Percentiles rank a stretch among this genome's conserved stretches.
Evolutionary conservation across 2,888 invertebrate species (phyloP).

Genomic region (Hypolimnas misippus): DNA sequence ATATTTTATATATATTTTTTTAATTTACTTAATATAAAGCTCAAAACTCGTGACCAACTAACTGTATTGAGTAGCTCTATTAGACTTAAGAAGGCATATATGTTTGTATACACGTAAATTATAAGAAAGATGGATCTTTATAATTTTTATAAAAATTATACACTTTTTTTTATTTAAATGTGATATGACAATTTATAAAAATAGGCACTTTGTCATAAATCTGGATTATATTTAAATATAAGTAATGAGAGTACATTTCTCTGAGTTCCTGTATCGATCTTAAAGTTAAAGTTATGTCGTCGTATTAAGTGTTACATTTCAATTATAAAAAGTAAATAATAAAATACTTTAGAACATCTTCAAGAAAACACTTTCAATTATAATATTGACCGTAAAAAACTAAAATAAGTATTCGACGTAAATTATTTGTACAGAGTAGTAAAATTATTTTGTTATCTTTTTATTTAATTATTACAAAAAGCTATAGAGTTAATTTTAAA

Average conservation of each 20-base stretch:
- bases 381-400: no score
- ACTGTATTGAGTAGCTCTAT: background rate
- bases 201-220: background rate
- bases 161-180: background rate
- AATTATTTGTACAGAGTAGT: no score
- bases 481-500: no score
- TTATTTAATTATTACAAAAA: no score
- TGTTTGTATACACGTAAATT: background rate
- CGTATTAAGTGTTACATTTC: no score
- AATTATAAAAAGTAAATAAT: no score
- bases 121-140: background rate
- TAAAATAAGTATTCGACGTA: no score
- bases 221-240: background rate
- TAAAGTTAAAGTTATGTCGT: no score
- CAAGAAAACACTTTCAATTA: no score
- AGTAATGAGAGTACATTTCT: background rate
- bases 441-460: no score
- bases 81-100: background rate
- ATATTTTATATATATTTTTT: background rate
- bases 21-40: background rate
- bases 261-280: background rate
- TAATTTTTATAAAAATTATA: constrained; percentile 4
- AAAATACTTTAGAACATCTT: no score
- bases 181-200: background rate
- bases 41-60: constrained; percentile 1